Conservation (phyloP, 1,140 invertebrate species). For the Trigoniulus corallinus region DNA sequence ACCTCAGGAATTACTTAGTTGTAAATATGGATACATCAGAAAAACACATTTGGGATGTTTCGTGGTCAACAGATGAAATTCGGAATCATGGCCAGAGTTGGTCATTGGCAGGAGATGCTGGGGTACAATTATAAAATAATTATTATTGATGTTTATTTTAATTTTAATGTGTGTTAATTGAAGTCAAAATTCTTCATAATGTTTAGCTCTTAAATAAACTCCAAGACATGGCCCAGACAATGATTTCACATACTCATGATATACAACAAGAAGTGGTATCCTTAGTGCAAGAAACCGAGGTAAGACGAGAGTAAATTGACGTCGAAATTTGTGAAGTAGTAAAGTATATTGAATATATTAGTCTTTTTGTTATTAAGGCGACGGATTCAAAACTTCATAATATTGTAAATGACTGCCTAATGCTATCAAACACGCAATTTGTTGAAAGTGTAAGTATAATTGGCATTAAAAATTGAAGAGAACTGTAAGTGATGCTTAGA, state of each 20-base stretch:
- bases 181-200: neutral
- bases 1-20: no score
- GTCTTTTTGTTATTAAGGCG: neutral
- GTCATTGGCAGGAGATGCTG: neutral
- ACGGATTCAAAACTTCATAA: neutral
- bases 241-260: neutral
- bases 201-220: neutral
- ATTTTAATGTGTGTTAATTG: neutral
- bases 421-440: neutral
- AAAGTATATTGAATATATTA: neutral
- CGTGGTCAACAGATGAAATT: neutral
- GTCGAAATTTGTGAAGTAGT: neutral
- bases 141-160: neutral
- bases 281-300: neutral
- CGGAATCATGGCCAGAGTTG: neutral
- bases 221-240: neutral
- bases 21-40: neutral
- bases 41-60: neutral
- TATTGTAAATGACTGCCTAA: neutral
- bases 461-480: no score
- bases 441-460: neutral
- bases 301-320: no score
- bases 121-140: no score
- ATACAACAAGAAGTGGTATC: neutral
- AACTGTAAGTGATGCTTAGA: no score